phyloP scores from a whole-genome alignment of 2,888 invertebrate genomes.

The Patella ulyssiponensis region DNA sequence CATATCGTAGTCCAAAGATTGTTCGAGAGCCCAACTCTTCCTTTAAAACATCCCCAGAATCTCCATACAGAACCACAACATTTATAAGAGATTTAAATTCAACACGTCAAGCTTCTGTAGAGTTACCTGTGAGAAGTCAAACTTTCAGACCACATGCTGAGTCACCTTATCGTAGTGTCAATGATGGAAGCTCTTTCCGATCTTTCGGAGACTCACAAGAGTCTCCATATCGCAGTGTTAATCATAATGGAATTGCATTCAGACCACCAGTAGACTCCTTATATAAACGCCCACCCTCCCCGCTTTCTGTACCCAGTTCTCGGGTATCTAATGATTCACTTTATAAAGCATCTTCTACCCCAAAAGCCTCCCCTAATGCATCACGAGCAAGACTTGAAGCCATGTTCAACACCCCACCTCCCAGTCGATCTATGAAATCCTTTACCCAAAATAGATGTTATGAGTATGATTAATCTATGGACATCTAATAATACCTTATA shows the following conservation, averaged over 20 bases:
- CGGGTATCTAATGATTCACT: slow-evolving; percentile 43
- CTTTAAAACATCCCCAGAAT: slow-evolving; percentile 14
- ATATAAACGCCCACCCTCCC: slow-evolving; percentile 45
- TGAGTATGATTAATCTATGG: slow-evolving; percentile 29
- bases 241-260: slow-evolving; percentile 25
- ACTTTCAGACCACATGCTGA: slow-evolving; percentile 1
- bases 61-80: slow-evolving; percentile 18
- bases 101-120: not conserved
- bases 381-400: slow-evolving; percentile 40
- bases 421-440: slow-evolving; percentile 34
- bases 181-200: not conserved
- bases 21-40: slow-evolving; percentile 26
- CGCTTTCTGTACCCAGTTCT: slow-evolving; percentile 40
- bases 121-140: slow-evolving; percentile 4
- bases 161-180: not conserved
- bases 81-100: slow-evolving; percentile 26
- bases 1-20: slow-evolving; percentile 38
- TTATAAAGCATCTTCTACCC: slow-evolving; percentile 41
- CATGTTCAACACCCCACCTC: slow-evolving; percentile 41
- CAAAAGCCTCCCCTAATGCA: slow-evolving; percentile 39
- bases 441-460: slow-evolving; percentile 37
- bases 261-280: slow-evolving; percentile 39
- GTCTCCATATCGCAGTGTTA: not conserved
- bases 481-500: not conserved
- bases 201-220: not conserved